phyloP scores from a whole-genome alignment of 2,888 invertebrate species.

The Trisateles emortualis region DNA sequence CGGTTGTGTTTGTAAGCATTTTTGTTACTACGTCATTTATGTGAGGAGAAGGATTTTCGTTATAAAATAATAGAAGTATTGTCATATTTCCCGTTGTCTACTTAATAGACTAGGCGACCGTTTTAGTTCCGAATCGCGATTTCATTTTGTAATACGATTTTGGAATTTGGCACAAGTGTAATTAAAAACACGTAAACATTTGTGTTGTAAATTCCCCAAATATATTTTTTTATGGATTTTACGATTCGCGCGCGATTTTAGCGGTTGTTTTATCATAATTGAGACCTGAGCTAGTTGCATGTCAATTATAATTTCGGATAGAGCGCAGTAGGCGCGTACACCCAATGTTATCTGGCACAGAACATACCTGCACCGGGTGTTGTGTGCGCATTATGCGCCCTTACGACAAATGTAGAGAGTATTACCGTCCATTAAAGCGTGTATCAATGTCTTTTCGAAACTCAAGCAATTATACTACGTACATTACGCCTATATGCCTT shows the following conservation, averaged over 20 bases:
- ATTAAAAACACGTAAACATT: constrained; percentile 44
- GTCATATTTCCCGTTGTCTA: constrained; percentile 59
- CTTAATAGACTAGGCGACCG: constrained; percentile 50
- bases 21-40: constrained; percentile 73
- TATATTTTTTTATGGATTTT: constrained; percentile 72
- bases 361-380: not conserved
- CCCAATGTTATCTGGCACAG: too few species aligned
- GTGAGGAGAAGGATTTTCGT: constrained; percentile 69
- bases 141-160: constrained; percentile 56
- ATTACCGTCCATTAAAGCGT: constrained; percentile 53
- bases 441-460: constrained; percentile 50
- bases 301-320: constrained; percentile 57
- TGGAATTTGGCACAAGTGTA: constrained; percentile 64
- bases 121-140: constrained; percentile 60
- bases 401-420: constrained; percentile 41
- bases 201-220: constrained; percentile 62
- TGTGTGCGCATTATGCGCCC: constrained; percentile 33
- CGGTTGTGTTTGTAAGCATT: constrained; percentile 76
- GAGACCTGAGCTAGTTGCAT: constrained; percentile 55
- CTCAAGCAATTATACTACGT: constrained; percentile 52
- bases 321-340: constrained; percentile 52
- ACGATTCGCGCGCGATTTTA: constrained; percentile 55
- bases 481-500: constrained; percentile 40
- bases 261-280: constrained; percentile 45
- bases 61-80: constrained; percentile 60